Evolutionary conservation across 1,140 invertebrate species (phyloP), one percentile per base, ranked within the genome.

Genomic region (Thaumatotibia leucotreta): DNA sequence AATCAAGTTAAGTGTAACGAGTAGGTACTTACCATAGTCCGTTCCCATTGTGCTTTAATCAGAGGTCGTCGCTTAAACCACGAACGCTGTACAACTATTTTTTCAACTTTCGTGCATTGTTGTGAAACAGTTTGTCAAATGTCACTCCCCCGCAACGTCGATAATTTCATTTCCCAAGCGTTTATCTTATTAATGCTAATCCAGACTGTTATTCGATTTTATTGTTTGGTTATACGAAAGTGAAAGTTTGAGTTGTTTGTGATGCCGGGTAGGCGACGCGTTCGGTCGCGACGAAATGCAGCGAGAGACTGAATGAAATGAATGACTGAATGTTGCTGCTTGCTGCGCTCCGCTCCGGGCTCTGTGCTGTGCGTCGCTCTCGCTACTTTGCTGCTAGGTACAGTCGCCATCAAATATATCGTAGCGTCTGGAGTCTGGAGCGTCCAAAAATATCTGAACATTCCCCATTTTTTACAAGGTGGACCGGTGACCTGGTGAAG

Each of bases 1-100:
- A 20, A 45, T 6, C 3, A 2, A 20, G n/a, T 14, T 45, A 17
- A 45, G 20, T 2, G 5, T 45, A 9, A 20, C 39, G 39, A 2
- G 17, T 29, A 29, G 27, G 27, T n/a, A 27, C 83, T 81, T 69
- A 86, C 83, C 83, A 67, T 84, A 82, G 74, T 86, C 82, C 70
- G 83, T 84, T 62, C 76, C 82, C 83, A 85, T 85, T 70, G 45
- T 74, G 67, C 52, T 61, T 58, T 29, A 58, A 58, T 58, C 29
- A 58, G 23, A 58, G 52, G 52, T 58, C 23, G 52, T 14, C 24
- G 17, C 11, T 58, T 58, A 58, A 29, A 58, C 52, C n/a, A 4
- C 24, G 27, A 58, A 54, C 50, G 23, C 20, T 27, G n/a, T 8
- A 14, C 11, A 9, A 24, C 23, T 14, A 1, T 27, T 24, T 58